These are phyloP conservation scores for Neoarius graeffei DNA, from an alignment of 2,113 vertebrate genomes.

Conservation along the genomic window DNA sequence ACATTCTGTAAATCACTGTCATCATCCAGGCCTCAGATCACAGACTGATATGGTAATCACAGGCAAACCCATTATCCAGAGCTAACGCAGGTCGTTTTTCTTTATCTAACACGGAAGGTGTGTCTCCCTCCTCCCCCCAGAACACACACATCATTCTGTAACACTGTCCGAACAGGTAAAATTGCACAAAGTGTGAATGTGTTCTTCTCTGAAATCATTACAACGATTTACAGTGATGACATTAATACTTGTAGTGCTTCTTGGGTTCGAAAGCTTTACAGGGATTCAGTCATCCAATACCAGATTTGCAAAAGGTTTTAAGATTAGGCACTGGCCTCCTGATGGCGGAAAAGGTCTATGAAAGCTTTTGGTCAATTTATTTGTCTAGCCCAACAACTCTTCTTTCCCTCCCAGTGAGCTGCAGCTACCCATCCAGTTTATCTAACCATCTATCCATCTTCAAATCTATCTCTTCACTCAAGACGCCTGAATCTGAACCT, in stretches of 20 bases:
- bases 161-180: neutral
- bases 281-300: neutral
- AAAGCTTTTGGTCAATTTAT: neutral
- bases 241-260: neutral
- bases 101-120: neutral
- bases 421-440: conserved; percentile 2
- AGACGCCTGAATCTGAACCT: neutral
- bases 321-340: neutral
- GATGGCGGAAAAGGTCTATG: neutral
- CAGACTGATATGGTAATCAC: conserved; percentile 3
- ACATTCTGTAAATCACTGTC: conserved; percentile 21
- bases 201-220: neutral
- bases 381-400: conserved; percentile 1
- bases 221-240: neutral
- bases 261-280: neutral
- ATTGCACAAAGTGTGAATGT: neutral
- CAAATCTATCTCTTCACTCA: conserved; percentile 25
- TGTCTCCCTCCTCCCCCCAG: neutral
- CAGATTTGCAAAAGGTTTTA: neutral
- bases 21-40: neutral
- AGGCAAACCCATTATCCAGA: neutral
- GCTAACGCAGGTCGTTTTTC: neutral
- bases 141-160: neutral
- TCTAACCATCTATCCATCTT: conserved; percentile 20
- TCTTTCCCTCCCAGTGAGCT: neutral